Conservation (phyloP, 2,113 vertebrate species). For the Xiphorhynchus elegans region DNA sequence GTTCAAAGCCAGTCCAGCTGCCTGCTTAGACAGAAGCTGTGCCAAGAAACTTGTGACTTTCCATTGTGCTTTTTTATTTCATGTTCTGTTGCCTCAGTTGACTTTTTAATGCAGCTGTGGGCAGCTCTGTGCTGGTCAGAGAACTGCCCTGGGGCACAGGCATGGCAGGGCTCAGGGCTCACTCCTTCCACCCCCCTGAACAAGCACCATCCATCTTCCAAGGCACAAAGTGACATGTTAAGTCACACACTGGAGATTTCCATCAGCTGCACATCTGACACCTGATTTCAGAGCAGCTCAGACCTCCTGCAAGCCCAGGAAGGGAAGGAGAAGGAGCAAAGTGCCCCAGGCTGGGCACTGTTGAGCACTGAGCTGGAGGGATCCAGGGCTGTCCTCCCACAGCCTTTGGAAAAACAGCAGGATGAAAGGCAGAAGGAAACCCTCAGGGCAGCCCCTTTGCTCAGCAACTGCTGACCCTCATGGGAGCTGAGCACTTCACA, state of each 20-base stretch:
- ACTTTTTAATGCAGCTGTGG: background rate
- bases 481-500: background rate
- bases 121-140: background rate
- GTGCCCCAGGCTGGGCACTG: background rate
- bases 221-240: fast-evolving
- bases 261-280: background rate
- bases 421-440: background rate
- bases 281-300: background rate
- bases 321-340: background rate
- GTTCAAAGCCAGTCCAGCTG: background rate
- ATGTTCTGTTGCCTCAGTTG: background rate
- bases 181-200: background rate
- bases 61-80: background rate
- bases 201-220: background rate
- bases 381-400: fast-evolving
- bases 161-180: background rate
- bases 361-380: background rate
- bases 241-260: background rate
- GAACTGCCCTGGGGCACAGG: background rate
- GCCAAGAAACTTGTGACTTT: slow-evolving; percentile 5
- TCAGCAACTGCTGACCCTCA: background rate
- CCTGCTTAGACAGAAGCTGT: background rate
- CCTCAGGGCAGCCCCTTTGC: background rate
- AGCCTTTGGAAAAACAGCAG: background rate
- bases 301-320: background rate